A percentile compares a stretch with the other conserved stretches of the same genome.
These are phyloP conservation scores for Pseudolaguvia tuberculata DNA, from an alignment of 2,113 vertebrate genomes.

Conservation along the genomic window DNA sequence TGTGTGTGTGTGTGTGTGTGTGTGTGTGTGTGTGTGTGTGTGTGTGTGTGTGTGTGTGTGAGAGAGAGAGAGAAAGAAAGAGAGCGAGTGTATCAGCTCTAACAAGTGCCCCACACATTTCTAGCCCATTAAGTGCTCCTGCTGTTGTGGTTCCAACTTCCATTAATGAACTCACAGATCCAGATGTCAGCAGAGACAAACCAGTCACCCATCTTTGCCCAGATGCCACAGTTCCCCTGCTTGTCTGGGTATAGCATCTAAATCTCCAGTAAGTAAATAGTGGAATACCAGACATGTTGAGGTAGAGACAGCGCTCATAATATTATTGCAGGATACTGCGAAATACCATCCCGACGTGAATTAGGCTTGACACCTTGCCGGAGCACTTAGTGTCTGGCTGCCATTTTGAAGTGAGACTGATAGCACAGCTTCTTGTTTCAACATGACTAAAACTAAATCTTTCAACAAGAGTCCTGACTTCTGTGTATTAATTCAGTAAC, in stretches of 20 bases:
- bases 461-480: not conserved
- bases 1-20: no score
- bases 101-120: slow-evolving; percentile 4
- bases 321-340: slow-evolving; percentile 41
- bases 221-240: slow-evolving; percentile 12
- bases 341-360: slow-evolving; percentile 37
- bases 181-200: slow-evolving; percentile 3
- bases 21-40: no score
- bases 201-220: slow-evolving; percentile 5
- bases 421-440: slow-evolving; percentile 15
- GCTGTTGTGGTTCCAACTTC: not conserved
- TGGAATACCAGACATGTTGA: slow-evolving; percentile 36
- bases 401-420: slow-evolving; percentile 28
- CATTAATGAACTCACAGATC: slow-evolving; percentile 19
- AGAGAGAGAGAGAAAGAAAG: no score
- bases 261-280: slow-evolving; percentile 37
- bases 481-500: not conserved
- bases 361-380: slow-evolving; percentile 21
- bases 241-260: slow-evolving; percentile 31
- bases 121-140: slow-evolving; percentile 2
- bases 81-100: not conserved
- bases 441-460: slow-evolving; percentile 12
- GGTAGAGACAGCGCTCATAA: slow-evolving; percentile 28
- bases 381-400: slow-evolving; percentile 38
- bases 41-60: no score